A percentile compares a stretch with the other conserved stretches of the same genome.
Conservation (phyloP, 2,113 vertebrate species). For the Bos taurus region ARS-UCD2.0 NC_037329.1:105856501-105857000, state of each 20-base stretch:
- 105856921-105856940: background rate
- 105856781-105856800: background rate
- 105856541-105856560: accelerated
- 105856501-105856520: background rate
- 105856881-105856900: background rate
- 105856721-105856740: background rate
- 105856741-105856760: background rate
- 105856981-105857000: background rate
- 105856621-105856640: background rate
- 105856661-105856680: background rate
- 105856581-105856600: background rate
- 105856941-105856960: background rate
- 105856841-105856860: background rate
- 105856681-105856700: background rate
- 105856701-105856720: background rate
- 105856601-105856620: background rate
- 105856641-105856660: background rate
- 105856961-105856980: background rate
- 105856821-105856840: background rate
- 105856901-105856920: background rate
- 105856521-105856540: background rate
- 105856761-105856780: background rate
- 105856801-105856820: background rate
- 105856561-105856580: background rate
- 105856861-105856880: background rate